These are phyloP conservation scores for Pedionomus torquatus DNA, from an alignment of 2,113 vertebrate species.

Conservation along the genomic window DNA sequence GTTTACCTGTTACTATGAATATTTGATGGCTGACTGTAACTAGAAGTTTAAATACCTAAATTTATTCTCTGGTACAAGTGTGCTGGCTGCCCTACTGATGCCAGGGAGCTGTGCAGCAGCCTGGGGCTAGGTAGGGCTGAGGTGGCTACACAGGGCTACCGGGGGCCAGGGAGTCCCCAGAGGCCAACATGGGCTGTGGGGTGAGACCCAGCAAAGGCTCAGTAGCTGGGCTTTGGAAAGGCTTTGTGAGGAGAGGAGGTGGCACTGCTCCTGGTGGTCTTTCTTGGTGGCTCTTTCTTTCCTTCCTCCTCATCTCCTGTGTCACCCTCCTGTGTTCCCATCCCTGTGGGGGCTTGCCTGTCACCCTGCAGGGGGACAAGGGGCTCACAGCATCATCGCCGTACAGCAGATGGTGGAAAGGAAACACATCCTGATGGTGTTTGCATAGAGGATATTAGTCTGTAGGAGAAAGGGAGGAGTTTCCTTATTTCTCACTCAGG, in stretches of 20 bases:
- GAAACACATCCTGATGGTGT: neutral
- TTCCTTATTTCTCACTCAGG: neutral
- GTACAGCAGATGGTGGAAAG: neutral
- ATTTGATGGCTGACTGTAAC: conserved; percentile 48
- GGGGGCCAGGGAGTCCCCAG: neutral
- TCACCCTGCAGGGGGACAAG: neutral
- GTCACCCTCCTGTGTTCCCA: neutral
- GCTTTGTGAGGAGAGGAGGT: neutral
- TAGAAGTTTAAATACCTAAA: conserved; percentile 39
- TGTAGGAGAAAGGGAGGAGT: neutral
- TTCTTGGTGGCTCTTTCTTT: neutral
- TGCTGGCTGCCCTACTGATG: neutral
- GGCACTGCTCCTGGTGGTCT: neutral
- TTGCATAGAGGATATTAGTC: neutral
- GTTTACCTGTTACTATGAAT: conserved; percentile 46
- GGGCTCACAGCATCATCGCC: neutral
- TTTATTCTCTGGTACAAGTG: neutral
- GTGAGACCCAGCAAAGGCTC: neutral
- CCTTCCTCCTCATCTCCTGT: neutral
- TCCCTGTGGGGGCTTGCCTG: accelerated
- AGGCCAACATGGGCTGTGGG: neutral
- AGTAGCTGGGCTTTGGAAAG: neutral
- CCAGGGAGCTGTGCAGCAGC: neutral
- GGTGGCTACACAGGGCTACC: accelerated
- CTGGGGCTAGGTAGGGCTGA: neutral